Base-by-base conservation (phyloP, 2,797 vertebrate species). In the Melanotaenia parkinsoni region DNA sequence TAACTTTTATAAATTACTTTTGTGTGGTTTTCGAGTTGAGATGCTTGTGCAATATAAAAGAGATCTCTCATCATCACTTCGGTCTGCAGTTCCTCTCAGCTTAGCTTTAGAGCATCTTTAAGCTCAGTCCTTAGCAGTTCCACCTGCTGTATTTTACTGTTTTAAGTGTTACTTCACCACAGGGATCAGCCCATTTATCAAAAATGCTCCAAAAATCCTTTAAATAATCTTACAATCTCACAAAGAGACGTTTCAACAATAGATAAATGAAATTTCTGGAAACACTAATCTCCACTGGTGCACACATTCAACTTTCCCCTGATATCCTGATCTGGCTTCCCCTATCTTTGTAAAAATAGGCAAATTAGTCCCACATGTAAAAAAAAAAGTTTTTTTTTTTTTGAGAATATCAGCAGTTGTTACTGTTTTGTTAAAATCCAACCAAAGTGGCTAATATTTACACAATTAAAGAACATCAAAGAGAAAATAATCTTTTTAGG, bases 341-440 rank as follows among this genome's bases (percentile, higher is more conserved):
- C 56, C 16, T 2, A 28, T 62, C 22, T 59, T 58, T 61, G 33
- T 16, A 33, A 64, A 72, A 77, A 59, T 18, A 11, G 2, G 14
- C 1, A 7, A 75, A 73, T 64, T 53, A 47, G 12, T 43, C 47
- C 50, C 58, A 24, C n/a, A 22, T 24, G 43, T 65, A 63, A 66
- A n/a, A 6, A 37, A 13, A 20, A 24, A 38, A 22, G 28, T 30
- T 30, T 28, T 28, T 28, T 28, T 28, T 70, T 72, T 50, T 40
- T 77, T 24, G 26, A 72, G 22, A 16, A 58, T 37, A 51, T 57
- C 40, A 47, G 30, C 0, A 0, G 47, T 58, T 81, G 76, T 79
- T 47, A 81, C 83, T 64, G 50, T 51, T 77, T 81, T 84, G 35
- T 80, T 70, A 33, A 77, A 84, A 81, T 74, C 66, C 28, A 58